Evolutionary conservation across 1,140 invertebrate genomes (phyloP), one percentile per base, ranked within the genome.

Genomic region (Lasaia peninsularis): DNA sequence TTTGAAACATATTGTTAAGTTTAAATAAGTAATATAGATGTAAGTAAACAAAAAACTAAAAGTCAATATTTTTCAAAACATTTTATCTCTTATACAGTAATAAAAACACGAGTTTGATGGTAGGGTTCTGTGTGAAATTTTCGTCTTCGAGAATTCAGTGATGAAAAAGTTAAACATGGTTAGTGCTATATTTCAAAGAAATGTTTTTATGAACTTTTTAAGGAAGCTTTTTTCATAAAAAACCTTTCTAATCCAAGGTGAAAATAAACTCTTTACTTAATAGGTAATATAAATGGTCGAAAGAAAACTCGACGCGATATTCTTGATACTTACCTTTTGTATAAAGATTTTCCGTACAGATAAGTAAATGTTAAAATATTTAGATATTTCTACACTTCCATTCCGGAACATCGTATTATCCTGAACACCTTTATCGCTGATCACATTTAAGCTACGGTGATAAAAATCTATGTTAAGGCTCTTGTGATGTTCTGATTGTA

Each of bases 241-340:
- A 40, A 18, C 37, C 37, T 40, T 18, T 40, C 10, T 40, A 37
- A 18, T 16, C 16, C 37, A 16, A 16, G 37, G 8, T 40, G 16
- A 40, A 40, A 8, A 10, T 40, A 9, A 40, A 12, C n/a, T 40
- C 37, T 14, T 2, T 14, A 14, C 40, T 44, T 44, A 44, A 44
- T 20, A 18, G 9, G 16, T 44, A 20, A 18, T 20, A 20, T 44
- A 44, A 44, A 44, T 44, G 14, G 40, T 4, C 9, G 16, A 44
- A 18, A 44, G 24, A 7, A 44, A 20, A 32, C 35, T 52, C 50
- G 32, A 51, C 48, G 37, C 56, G 50, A 54, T 85, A 86, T 86
- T 86, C 83, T 86, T 86, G 83, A 86, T 84, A 86, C 76, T 73
- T 67, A 62, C 63, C 79, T 86, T 72, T 78, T 86, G 77, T 86